phyloP scores from a whole-genome alignment of 1,140 invertebrate genomes.

The Leptopilina boulardi region DNA sequence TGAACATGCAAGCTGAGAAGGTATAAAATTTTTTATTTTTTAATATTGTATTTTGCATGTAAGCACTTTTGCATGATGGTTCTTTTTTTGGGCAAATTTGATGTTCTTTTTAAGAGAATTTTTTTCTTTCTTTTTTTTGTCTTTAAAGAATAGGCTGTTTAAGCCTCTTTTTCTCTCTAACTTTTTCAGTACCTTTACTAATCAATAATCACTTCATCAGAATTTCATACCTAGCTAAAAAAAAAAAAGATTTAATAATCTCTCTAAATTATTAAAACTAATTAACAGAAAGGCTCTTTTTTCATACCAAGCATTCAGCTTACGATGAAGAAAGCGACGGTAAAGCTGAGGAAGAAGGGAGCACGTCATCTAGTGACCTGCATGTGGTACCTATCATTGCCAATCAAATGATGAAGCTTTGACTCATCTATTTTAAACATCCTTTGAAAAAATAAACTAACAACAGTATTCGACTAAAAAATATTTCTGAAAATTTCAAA shows the following conservation, averaged over 20 bases:
- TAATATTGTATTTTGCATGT: conserved; percentile 50
- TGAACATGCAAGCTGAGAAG: conserved; percentile 69
- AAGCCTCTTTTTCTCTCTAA: too few relatives aligned
- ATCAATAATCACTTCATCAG: conserved; percentile 9
- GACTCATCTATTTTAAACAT: too few relatives aligned
- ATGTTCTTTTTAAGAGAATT: too few relatives aligned
- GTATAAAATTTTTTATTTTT: too few relatives aligned
- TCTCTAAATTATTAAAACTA: background rate
- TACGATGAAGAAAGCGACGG: conserved; percentile 59
- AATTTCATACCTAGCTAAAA: conserved; percentile 10
- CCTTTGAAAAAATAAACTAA: too few relatives aligned
- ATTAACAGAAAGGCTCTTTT: conserved; percentile 50
- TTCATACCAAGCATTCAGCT: conserved; percentile 62
- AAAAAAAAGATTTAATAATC: too few relatives aligned
- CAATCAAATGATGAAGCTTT: too few relatives aligned
- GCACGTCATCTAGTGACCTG: conserved; percentile 63
- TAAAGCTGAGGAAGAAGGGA: conserved; percentile 64
- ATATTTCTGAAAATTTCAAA: too few relatives aligned
- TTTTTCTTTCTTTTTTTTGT: too few relatives aligned
- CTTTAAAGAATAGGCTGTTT: too few relatives aligned
- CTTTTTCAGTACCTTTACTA: too few relatives aligned
- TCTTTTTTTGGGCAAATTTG: conserved; percentile 4
- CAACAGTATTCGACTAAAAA: too few relatives aligned
- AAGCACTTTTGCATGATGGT: conserved; percentile 46
- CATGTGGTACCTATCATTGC: conserved; percentile 67